Base-by-base conservation (phyloP, 1,140 invertebrate species). In the Sarcophaga peregrina region DNA sequence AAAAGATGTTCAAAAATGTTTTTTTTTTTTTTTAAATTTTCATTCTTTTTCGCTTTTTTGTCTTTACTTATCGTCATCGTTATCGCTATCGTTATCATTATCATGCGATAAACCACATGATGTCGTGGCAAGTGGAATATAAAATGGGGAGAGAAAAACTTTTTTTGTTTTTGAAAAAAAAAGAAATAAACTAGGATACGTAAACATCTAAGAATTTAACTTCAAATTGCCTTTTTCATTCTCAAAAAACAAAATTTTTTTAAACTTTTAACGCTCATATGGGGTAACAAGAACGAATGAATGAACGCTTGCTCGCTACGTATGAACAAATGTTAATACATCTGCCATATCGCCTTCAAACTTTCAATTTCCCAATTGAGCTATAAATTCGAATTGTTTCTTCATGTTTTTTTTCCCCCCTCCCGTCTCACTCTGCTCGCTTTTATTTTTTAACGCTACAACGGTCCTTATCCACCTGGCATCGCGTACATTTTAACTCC, bases 291-390 rank as follows among this genome's bases (percentile, higher is more conserved):
- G 25, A 37, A 37, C 25, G 25, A 37, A 37, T 4, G 25, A 37
- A 4, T 20, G 46, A 45, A 45, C 9, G 73, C 11, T 4, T 74
- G n/a, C n/a, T n/a, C n/a, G n/a, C 8, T 76, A 17, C 15, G 74
- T 76, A 8, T 76, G 74, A 9, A 13, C 72, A 46, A 8, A 13
- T 75, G 45, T 48, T 74, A 74, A 52, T 52, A 78, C 48, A 78
- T 52, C 17, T 78, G 25, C 25, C 25, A 37, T 37, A 37, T 37
- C 25, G 25, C 4, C 25, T 37, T 52, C 47, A 78, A 78, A 78
- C 47, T 78, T 78, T 78, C 48, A 10, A 72, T 78, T 78, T 78
- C 75, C 75, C 75, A 78, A 78, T 78, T 78, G 75, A 78, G 75
- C 75, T 78, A 78, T 78, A 78, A 78, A 78, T 78, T 78, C 75